phyloP scores from a whole-genome alignment of 2,113 vertebrate species.

The Lepus europaeus region DNA sequence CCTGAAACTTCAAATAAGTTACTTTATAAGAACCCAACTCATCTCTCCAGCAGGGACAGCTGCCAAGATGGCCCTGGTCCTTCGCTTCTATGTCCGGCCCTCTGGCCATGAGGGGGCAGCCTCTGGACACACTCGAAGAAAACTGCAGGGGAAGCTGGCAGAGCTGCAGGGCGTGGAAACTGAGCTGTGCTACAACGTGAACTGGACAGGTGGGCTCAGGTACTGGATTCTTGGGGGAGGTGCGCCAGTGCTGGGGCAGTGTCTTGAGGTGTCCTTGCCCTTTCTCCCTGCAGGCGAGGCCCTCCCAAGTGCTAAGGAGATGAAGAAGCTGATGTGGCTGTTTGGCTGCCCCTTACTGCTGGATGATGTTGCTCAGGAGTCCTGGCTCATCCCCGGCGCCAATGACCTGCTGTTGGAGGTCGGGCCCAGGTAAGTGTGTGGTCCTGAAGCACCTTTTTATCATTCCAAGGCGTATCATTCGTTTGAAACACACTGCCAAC shows the following conservation, averaged over 20 bases:
- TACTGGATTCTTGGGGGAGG: background rate
- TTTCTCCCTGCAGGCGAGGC: constrained; percentile 82
- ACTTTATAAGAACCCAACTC: constrained; percentile 32
- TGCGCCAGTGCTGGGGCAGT: background rate
- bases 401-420: constrained; percentile 92
- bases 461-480: background rate
- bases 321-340: constrained; percentile 90
- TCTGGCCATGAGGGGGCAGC: constrained; percentile 83
- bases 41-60: background rate
- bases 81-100: constrained; percentile 90
- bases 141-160: constrained; percentile 85
- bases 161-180: constrained; percentile 83
- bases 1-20: constrained; percentile 1
- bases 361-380: constrained; percentile 85
- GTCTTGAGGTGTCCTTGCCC: background rate
- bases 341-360: constrained; percentile 89
- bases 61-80: constrained; percentile 77
- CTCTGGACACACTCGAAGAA: constrained; percentile 80
- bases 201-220: constrained; percentile 89
- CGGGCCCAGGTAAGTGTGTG: constrained; percentile 90
- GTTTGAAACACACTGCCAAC: background rate
- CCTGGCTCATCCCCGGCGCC: constrained; percentile 85
- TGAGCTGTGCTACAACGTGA: constrained; percentile 94
- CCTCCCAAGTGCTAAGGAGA: constrained; percentile 85
- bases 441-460: background rate